phyloP scores from a whole-genome alignment of 2,888 invertebrate species.

The Diadegma fenestrale region DNA sequence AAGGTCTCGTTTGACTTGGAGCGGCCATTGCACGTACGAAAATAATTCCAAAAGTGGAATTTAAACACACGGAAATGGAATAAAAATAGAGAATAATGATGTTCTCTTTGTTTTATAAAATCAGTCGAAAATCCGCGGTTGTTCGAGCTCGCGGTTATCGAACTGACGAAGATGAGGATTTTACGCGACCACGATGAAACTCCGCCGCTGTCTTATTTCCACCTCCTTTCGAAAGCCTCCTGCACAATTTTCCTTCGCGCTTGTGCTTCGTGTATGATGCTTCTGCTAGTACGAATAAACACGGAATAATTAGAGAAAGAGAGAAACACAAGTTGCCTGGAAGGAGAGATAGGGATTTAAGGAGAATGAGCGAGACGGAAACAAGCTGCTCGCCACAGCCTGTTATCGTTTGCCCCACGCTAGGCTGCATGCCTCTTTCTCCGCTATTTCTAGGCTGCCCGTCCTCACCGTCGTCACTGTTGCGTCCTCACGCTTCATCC shows the following conservation, averaged over 20 bases:
- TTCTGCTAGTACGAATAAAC: slow-evolving; percentile 80
- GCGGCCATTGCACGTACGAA: slow-evolving; percentile 71
- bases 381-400: slow-evolving; percentile 35
- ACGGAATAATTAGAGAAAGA: slow-evolving; percentile 79
- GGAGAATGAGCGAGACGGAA: slow-evolving; percentile 58
- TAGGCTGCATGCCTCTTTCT: slow-evolving; percentile 25
- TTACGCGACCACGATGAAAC: slow-evolving; percentile 20
- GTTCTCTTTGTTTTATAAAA: not conserved
- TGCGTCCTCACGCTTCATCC: slow-evolving; percentile 38
- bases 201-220: slow-evolving; percentile 14
- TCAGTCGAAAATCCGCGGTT: not conserved
- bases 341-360: slow-evolving; percentile 24
- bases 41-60: not conserved
- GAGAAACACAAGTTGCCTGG: slow-evolving; percentile 34
- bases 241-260: slow-evolving; percentile 46
- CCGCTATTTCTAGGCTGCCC: slow-evolving; percentile 37
- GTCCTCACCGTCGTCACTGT: slow-evolving; percentile 41
- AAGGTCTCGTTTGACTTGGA: slow-evolving; percentile 72
- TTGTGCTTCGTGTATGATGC: slow-evolving; percentile 44
- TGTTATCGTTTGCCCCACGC: slow-evolving; percentile 64
- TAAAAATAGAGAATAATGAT: not conserved
- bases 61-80: not conserved
- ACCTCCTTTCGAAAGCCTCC: slow-evolving; percentile 34
- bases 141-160: slow-evolving; percentile 4
- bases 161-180: slow-evolving; percentile 14